Percentiles rank a stretch among this genome's conserved stretches.
Conservation (phyloP, 1,140 invertebrate genomes). For the Diorhabda carinulata region DNA sequence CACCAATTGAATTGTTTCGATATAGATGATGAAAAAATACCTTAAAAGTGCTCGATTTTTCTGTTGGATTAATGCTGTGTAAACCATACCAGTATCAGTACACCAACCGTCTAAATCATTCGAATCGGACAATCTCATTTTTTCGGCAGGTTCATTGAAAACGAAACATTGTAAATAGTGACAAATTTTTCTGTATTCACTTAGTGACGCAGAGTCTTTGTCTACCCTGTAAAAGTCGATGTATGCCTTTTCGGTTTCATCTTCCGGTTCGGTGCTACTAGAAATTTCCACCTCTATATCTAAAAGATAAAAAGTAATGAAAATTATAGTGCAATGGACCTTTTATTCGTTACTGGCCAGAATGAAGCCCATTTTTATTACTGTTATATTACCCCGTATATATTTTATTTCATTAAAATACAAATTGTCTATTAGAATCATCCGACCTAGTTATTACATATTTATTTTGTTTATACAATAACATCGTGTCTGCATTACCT, state of each 20-base stretch:
- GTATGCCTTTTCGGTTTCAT: conserved; percentile 41
- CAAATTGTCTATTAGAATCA: too few relatives aligned
- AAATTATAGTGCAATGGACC: too few relatives aligned
- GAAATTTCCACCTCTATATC: conserved; percentile 31
- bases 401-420: too few relatives aligned
- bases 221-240: conserved; percentile 39
- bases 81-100: conserved; percentile 33
- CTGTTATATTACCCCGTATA: too few relatives aligned
- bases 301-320: conserved; percentile 14
- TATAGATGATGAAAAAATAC: conserved; percentile 25
- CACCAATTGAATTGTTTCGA: too few relatives aligned
- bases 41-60: conserved; percentile 51
- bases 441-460: too few relatives aligned
- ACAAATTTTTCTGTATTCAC: conserved; percentile 32
- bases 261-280: conserved; percentile 25
- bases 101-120: conserved; percentile 35
- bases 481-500: too few relatives aligned
- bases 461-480: too few relatives aligned
- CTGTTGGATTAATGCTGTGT: conserved; percentile 48
- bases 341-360: too few relatives aligned
- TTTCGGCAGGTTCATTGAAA: conserved; percentile 38
- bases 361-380: too few relatives aligned
- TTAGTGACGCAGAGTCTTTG: conserved; percentile 20
- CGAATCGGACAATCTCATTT: conserved; percentile 20
- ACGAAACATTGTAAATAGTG: conserved; percentile 37